Base-by-base conservation (phyloP, 1,140 invertebrate genomes). In the Pseudomyrmex pallidus region DNA sequence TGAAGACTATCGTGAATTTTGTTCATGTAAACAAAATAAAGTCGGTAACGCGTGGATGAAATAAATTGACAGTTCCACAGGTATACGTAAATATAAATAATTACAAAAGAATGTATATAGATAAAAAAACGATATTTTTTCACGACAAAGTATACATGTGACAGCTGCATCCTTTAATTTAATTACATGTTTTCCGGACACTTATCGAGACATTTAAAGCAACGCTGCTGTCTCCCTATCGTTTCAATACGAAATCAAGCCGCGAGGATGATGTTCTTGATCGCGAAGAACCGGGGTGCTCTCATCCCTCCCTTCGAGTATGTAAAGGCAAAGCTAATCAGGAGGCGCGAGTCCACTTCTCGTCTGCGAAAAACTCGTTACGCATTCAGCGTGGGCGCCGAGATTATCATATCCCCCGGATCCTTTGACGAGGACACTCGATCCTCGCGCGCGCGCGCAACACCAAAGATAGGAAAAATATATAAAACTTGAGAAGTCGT, bases 321-420 rank as follows among this genome's bases (percentile, higher is more conserved):
- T 72, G 86, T 83, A 88, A 88, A 90, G 82, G 89, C 76, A 91
- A 92, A 92, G 90, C 88, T 93, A 93, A 93, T 93, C 92, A 93
- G 87, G 76, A 86, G 35, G 5, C 35, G 86, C 91, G 86, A 88
- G 88, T 92, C 80, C 82, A 88, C 88, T 91, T 66, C 83, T 82
- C 83, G 70, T 80, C 72, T 57, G 80, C 44, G 76, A 80, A 76
- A 84, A 83, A 70, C 90, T 93, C 92, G 90, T 94, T 94, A 93
- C 90, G 92, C 91, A 94, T 94, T 94, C 93, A 93, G 90, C 88
- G 90, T 90, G 90, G 35, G 84, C 90, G 88, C 88, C 73, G 76
- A 62, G 90, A 94, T 94, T 93, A 94, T 93, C 93, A 94, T 94
- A 93, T 92, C 89, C 85, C 83, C 82, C 76, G 89, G 84, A 83